Evolutionary conservation across 1,140 invertebrate genomes (phyloP).

Genomic region (Dendroctonus ponderosae): DNA sequence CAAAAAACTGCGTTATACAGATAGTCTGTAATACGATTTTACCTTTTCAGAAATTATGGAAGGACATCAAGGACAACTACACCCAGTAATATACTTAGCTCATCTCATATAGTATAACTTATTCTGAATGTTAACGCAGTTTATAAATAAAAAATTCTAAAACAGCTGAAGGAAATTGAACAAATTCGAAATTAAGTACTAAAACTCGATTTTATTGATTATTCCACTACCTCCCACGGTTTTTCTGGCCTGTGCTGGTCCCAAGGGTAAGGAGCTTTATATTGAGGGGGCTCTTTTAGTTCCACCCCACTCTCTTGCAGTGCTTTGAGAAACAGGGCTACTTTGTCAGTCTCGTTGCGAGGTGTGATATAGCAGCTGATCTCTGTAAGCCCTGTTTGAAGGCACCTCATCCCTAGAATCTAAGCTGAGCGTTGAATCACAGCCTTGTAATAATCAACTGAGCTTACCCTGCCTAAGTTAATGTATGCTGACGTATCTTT

Average conservation of each 20-base stretch:
- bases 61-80: slow-evolving; percentile 76
- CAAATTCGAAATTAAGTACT: too few species aligned
- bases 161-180: too few species aligned
- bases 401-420: slow-evolving; percentile 74
- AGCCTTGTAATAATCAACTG: neutral
- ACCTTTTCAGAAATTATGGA: slow-evolving; percentile 76
- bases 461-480: slow-evolving; percentile 68
- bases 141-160: too few species aligned
- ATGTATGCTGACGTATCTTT: slow-evolving; percentile 73
- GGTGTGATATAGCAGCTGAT: slow-evolving; percentile 62
- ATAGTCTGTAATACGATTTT: slow-evolving; percentile 34
- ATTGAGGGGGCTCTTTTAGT: slow-evolving; percentile 65
- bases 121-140: too few species aligned
- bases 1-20: neutral
- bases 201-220: neutral
- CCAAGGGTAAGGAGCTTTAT: slow-evolving; percentile 59
- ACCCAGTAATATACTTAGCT: slow-evolving; percentile 1
- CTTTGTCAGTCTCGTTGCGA: slow-evolving; percentile 58
- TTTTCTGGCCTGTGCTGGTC: slow-evolving; percentile 62
- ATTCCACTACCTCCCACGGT: slow-evolving; percentile 68
- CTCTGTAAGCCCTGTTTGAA: slow-evolving; percentile 77
- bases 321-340: slow-evolving; percentile 65
- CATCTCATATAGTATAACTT: too few species aligned
- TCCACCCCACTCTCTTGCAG: slow-evolving; percentile 65
- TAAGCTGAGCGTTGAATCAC: slow-evolving; percentile 12